Percentiles rank a stretch among this genome's conserved stretches.
These are phyloP conservation scores for Atherinomorus stipes DNA, from an alignment of 2,113 vertebrate species.

Conservation along the genomic window DNA sequence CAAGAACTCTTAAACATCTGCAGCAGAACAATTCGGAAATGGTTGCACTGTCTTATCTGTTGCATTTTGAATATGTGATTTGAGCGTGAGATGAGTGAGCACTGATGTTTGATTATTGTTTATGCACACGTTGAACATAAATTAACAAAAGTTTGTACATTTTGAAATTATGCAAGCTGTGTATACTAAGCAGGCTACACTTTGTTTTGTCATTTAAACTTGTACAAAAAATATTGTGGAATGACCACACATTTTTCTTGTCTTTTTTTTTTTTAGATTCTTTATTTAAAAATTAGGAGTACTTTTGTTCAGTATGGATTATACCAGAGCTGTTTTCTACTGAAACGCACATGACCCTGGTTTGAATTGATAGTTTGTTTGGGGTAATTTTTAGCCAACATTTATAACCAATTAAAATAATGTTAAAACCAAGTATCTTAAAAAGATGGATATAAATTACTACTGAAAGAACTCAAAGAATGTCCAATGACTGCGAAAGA, in stretches of 20 bases:
- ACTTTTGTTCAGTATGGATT: neutral
- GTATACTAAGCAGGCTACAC: conserved; percentile 1
- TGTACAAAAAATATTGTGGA: neutral
- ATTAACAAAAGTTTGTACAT: conserved; percentile 8
- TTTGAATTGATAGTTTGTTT: conserved; percentile 8
- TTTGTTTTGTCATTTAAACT: conserved; percentile 5
- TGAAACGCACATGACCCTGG: neutral
- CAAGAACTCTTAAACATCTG: neutral
- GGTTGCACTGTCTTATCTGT: conserved; percentile 25
- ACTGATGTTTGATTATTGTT: neutral
- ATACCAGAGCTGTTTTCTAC: neutral
- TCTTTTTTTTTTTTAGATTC: neutral
- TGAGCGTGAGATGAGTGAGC: neutral
- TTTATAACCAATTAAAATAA: neutral
- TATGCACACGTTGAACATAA: neutral
- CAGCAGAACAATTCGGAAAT: neutral
- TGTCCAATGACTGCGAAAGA: neutral
- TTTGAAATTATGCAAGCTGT: conserved; percentile 14
- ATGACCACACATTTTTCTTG: neutral
- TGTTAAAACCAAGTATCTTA: neutral
- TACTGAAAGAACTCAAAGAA: conserved; percentile 32
- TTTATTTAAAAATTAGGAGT: neutral
- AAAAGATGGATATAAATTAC: conserved; percentile 1
- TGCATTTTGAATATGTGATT: conserved; percentile 14
- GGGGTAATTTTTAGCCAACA: conserved; percentile 16